Evolutionary conservation across 2,113 vertebrate genomes (phyloP).

Genomic region (Lepisosteus osseus): DNA sequence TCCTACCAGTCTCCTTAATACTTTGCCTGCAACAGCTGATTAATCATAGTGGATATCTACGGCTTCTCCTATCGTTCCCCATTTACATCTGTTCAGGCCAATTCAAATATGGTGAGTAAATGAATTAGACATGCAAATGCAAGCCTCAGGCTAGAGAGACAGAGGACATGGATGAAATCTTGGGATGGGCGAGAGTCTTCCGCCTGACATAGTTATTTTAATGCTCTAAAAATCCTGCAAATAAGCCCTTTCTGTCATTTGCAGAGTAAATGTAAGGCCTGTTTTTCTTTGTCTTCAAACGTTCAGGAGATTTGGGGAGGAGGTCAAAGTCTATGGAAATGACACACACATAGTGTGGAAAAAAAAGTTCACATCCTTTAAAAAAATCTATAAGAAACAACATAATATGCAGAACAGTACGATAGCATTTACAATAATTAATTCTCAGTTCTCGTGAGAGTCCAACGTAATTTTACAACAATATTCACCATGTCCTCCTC

Average conservation of each 20-base stretch:
- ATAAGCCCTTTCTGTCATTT: slow-evolving; percentile 74
- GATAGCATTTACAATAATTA: slow-evolving; percentile 99
- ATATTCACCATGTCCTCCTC: slow-evolving; percentile 86
- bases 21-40: slow-evolving; percentile 84
- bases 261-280: slow-evolving; percentile 82
- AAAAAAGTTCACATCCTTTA: slow-evolving; percentile 97
- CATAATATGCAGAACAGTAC: slow-evolving; percentile 99
- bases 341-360: slow-evolving; percentile 97
- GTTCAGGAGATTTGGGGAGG: slow-evolving; percentile 84
- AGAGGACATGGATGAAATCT: slow-evolving; percentile 79
- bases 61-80: slow-evolving; percentile 81
- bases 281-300: slow-evolving; percentile 59
- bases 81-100: slow-evolving; percentile 83
- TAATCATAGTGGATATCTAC: slow-evolving; percentile 83
- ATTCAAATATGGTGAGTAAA: slow-evolving; percentile 78
- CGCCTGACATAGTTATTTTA: slow-evolving; percentile 76
- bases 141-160: slow-evolving; percentile 61
- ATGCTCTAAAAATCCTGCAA: slow-evolving; percentile 80
- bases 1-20: slow-evolving; percentile 84
- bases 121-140: slow-evolving; percentile 71
- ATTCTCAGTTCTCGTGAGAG: slow-evolving; percentile 93
- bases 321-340: slow-evolving; percentile 89
- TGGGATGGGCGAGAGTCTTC: slow-evolving; percentile 78
- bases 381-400: slow-evolving; percentile 99
- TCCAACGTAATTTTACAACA: slow-evolving; percentile 90